Conservation (phyloP, 2,888 invertebrate genomes). For the Mechanitis mazaeus region DNA sequence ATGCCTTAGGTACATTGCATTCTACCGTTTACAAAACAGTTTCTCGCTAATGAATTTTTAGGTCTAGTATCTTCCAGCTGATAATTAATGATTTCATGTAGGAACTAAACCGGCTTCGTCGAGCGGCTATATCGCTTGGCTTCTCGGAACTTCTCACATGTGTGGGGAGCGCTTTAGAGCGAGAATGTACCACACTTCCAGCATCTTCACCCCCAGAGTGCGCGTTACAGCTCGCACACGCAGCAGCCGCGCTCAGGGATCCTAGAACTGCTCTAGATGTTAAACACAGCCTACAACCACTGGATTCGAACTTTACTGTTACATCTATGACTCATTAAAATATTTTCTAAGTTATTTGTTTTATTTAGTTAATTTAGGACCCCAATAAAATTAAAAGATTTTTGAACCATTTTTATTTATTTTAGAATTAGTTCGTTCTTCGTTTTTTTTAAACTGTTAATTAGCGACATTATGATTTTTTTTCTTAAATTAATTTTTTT, state of each 20-base stretch:
- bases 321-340: conserved; percentile 45
- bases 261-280: conserved; percentile 75
- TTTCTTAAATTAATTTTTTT: too few species aligned
- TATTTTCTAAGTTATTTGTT: background rate
- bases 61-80: background rate
- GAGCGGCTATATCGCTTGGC: conserved; percentile 93
- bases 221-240: conserved; percentile 91
- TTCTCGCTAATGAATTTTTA: too few species aligned
- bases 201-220: conserved; percentile 89
- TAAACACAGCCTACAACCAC: conserved; percentile 61
- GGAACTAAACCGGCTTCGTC: conserved; percentile 93
- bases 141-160: conserved; percentile 92
- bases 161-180: conserved; percentile 89
- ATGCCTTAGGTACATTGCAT: background rate
- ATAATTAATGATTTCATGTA: conserved; percentile 45
- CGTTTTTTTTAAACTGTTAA: too few species aligned
- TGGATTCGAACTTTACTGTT: conserved; percentile 49
- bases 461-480: too few species aligned
- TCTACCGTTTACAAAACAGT: background rate
- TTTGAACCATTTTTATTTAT: too few species aligned
- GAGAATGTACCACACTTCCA: conserved; percentile 89
- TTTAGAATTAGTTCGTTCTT: too few species aligned
- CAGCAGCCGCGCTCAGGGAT: conserved; percentile 87
- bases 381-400: too few species aligned
- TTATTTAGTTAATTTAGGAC: background rate